Evolutionary conservation across 2,888 invertebrate genomes (phyloP), one percentile per base, ranked within the genome.

Genomic region (Atrina japonica): DNA sequence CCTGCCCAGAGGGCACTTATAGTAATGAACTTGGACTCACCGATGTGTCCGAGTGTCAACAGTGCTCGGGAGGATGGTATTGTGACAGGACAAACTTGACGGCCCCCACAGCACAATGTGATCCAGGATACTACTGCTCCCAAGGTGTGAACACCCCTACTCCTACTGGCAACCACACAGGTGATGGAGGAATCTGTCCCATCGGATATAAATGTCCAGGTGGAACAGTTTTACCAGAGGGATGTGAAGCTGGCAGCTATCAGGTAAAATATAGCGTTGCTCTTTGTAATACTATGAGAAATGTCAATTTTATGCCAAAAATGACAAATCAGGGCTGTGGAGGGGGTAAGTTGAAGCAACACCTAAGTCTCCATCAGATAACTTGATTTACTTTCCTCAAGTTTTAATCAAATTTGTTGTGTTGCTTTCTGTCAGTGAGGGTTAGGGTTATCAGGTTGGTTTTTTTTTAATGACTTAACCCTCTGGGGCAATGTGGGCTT

Each of bases 171-270:
- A 78, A 81, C 50, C 84, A 88, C 72, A 82, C 84, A n/a, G 89
- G 89, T n/a, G 77, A 58, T 7, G 89, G 89, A 25, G 88, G 85
- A n/a, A 82, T 87, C 30, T 89, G 89, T 74, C 87, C 89, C 2
- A 71, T 73, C 0, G 89, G 89, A 2, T 81, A 81, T 70, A 76
- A 79, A 43, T 89, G 89, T 71, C 86, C 87, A 16, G 74, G 76
- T 1, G 83, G 75, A n/a, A 83, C 82, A 6, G 81, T 78, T 0
- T 30, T 78, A n/a, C 88, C 88, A 14, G 75, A 75, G 14, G 83
- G 85, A 2, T 89, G 89, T 76, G 73, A 78, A 2, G 83, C 86
- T 18, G 89, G 89, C 58, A 82, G 83, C 7, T 89, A 88, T 70
- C 89, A 89, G 86, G 89, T 86, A 69, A 45, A 60, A n/a, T n/a